Evolutionary conservation across 2,113 vertebrate genomes (phyloP), one percentile per base, ranked within the genome.

Genomic region (Nipponia nippon): DNA sequence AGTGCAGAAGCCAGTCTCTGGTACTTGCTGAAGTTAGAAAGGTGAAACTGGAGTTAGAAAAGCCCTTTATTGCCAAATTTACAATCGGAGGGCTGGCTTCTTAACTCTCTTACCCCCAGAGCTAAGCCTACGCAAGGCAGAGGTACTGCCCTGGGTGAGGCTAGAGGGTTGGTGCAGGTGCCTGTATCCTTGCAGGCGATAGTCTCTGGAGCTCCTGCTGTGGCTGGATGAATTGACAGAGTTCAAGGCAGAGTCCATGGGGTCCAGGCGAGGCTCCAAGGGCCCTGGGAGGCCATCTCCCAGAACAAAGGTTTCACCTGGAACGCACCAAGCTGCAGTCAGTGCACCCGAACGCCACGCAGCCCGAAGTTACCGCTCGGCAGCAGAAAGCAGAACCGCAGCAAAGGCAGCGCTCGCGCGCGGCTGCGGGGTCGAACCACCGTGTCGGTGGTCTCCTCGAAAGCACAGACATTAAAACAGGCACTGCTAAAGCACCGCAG

Each of bases 301-400:
- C 93, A 98, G 72, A 58, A 98, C 88, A 96, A 99, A 99, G 71
- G 98, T 98, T 93, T 99, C 99, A 94, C 98, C 99, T 99, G 97
- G 87, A 98, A 98, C 10, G 95, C 71, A 96, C 61, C 67, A 96
- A 96, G 87, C 87, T 83, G 94, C 95, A 83, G 78, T 96, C 92
- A 97, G 95, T 73, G 94, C 94, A 30, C 85, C 49, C 66, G 75
- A 85, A 79, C 52, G 9, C 44, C 83, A 26, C 7, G 13, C 55
- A 18, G 91, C 75, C 50, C 72, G 3, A 7, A 1, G 34, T 11
- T 17, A 25, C 56, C 29, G 2, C 30, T 42, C 3, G 3, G 69
- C 5, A 6, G 76, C 85, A 44, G 25, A 14, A 8, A 44, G 58
- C 47, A 17, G 17, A 59, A 21, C 55, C 18, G 15, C 62, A 25